phyloP scores from a whole-genome alignment of 2,797 vertebrate genomes.

The Enoplosus armatus region DNA sequence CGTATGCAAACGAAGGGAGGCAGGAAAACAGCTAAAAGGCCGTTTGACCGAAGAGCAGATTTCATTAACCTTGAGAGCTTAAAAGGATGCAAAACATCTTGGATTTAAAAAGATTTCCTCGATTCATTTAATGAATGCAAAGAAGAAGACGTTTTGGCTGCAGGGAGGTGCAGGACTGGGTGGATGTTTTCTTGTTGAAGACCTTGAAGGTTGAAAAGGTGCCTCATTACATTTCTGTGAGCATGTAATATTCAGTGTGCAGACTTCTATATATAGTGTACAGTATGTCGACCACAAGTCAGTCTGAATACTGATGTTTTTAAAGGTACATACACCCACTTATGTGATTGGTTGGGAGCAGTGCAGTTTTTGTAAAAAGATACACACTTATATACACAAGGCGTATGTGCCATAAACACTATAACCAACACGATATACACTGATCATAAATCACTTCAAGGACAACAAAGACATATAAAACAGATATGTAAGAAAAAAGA shows the following conservation, averaged over 20 bases:
- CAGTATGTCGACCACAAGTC: no score
- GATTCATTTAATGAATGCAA: not conserved
- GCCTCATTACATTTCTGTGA: not conserved
- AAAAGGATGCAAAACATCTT: not conserved
- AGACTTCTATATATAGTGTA: no score
- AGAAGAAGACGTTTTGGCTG: not conserved
- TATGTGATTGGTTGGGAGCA: no score
- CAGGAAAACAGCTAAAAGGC: not conserved
- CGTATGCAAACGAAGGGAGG: not conserved
- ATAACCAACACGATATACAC: not conserved
- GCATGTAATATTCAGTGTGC: not conserved
- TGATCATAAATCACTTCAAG: not conserved
- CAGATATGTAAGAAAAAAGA: not conserved
- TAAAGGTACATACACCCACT: no score
- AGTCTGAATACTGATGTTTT: no score
- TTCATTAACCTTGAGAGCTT: not conserved
- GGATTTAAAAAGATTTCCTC: not conserved
- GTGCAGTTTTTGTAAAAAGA: no score
- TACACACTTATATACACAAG: not conserved
- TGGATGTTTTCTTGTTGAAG: not conserved
- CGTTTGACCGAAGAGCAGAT: not conserved
- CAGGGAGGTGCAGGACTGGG: not conserved
- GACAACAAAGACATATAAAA: not conserved
- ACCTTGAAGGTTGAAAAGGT: not conserved
- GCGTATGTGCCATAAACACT: not conserved